A percentile compares a stretch with the other conserved stretches of the same genome.
Evolutionary conservation across 2,888 invertebrate species (phyloP).

Genomic region (Coelinius sp.): DNA sequence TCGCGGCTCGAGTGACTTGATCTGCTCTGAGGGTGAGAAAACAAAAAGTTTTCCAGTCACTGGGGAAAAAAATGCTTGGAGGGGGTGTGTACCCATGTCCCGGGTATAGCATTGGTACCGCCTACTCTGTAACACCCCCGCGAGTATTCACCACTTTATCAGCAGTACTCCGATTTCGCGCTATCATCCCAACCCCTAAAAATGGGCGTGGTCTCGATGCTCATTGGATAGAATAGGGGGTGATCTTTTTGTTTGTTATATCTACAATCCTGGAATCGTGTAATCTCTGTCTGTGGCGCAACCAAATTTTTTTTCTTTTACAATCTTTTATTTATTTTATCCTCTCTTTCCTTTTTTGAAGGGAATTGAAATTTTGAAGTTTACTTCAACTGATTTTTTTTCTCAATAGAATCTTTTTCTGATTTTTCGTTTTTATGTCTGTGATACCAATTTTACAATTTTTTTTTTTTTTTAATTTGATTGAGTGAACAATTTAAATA

Average conservation of each 20-base stretch:
- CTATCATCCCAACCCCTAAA: constrained; percentile 51
- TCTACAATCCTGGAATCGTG: constrained; percentile 20
- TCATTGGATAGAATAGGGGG: constrained; percentile 29
- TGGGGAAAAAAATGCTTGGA: constrained; percentile 35
- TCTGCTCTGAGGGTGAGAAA: constrained; percentile 51
- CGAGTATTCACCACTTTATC: constrained; percentile 39
- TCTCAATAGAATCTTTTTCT: not conserved
- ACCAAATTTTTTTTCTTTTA: constrained; percentile 28
- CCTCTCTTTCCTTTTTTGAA: not conserved
- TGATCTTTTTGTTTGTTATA: constrained; percentile 21
- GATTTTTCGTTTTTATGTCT: not conserved
- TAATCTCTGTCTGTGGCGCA: constrained; percentile 32
- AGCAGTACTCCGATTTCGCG: constrained; percentile 47
- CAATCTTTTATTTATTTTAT: constrained; percentile 6
- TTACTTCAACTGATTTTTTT: not conserved
- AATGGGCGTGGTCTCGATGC: constrained; percentile 58
- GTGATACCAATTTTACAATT: too few species aligned
- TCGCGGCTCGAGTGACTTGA: constrained; percentile 59
- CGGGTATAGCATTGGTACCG: constrained; percentile 54
- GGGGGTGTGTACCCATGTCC: constrained; percentile 55
- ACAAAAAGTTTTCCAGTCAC: constrained; percentile 48
- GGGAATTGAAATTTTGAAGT: constrained; percentile 5
- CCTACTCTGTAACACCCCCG: constrained; percentile 59
- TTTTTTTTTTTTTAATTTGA: too few species aligned
- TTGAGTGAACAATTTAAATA: not conserved